phyloP scores from a whole-genome alignment of 1,140 invertebrate genomes.

The Atopsyche davidsoni region DNA sequence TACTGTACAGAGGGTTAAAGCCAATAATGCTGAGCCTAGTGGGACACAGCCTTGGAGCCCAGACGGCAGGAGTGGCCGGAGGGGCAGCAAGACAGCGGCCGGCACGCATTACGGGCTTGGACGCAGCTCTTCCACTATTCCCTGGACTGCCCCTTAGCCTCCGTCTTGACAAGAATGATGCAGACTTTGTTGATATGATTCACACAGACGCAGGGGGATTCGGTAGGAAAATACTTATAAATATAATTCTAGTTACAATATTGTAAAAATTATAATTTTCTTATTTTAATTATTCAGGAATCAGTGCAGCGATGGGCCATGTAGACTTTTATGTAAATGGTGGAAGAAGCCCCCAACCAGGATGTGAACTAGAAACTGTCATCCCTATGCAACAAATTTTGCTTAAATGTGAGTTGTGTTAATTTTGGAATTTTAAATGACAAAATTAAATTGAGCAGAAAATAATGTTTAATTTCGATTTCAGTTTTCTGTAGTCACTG shows the following conservation, averaged over 20 bases:
- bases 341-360: conserved; percentile 71
- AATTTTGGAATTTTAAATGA: too few relatives aligned
- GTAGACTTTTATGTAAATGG: conserved; percentile 86
- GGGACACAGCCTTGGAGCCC: conserved; percentile 56
- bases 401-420: conserved; percentile 44
- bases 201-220: conserved; percentile 54
- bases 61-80: conserved; percentile 53
- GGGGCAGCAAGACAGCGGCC: conserved; percentile 35
- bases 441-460: not conserved
- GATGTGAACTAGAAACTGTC: conserved; percentile 57
- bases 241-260: not conserved
- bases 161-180: conserved; percentile 42
- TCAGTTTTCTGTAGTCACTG: conserved; percentile 67
- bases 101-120: conserved; percentile 50
- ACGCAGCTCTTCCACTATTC: conserved; percentile 57
- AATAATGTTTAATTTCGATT: conserved; percentile 4
- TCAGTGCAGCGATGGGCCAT: conserved; percentile 61
- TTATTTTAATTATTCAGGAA: conserved; percentile 33
- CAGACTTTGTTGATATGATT: conserved; percentile 52
- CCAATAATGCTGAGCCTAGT: conserved; percentile 46
- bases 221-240: conserved; percentile 35
- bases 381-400: conserved; percentile 37
- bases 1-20: conserved; percentile 35
- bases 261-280: not conserved
- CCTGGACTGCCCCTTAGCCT: conserved; percentile 36